Percentiles rank a stretch among this genome's conserved stretches.
Evolutionary conservation across 2,797 vertebrate species (phyloP).

Genomic region (Pipistrellus kuhlii): DNA sequence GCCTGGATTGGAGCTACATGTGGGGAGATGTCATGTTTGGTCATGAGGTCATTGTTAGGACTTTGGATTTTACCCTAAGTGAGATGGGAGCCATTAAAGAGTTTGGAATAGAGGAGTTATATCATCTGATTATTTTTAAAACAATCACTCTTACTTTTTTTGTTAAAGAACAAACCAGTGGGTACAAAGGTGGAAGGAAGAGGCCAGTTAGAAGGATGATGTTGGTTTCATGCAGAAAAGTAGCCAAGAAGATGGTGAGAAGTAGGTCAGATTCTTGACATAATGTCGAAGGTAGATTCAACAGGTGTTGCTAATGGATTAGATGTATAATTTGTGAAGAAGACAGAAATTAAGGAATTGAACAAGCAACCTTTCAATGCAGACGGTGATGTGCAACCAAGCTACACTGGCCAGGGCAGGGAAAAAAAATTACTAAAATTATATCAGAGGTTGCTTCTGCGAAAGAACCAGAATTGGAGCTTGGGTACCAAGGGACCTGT

Average conservation of each 20-base stretch:
- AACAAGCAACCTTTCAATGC: too few relatives aligned
- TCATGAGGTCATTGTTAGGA: not conserved
- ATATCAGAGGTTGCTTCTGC: not conserved
- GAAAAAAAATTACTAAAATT: not conserved
- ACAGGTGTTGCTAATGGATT: not conserved
- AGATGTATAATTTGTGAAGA: not conserved
- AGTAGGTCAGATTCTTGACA: not conserved
- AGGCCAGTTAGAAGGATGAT: not conserved
- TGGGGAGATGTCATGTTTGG: not conserved
- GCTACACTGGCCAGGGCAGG: not conserved
- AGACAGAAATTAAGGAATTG: not conserved
- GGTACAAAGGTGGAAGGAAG: not conserved
- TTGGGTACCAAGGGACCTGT: accelerated
- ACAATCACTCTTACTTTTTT: not conserved
- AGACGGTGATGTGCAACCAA: too few relatives aligned
- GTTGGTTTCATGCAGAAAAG: not conserved
- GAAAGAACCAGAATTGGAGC: not conserved
- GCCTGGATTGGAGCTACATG: not conserved
- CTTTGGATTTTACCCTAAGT: not conserved
- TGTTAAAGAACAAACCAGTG: not conserved
- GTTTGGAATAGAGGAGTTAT: not conserved
- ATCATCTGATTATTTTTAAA: not conserved
- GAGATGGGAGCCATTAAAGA: not conserved
- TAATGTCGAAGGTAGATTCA: not conserved
- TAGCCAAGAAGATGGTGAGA: not conserved